Evolutionary conservation across 1,140 invertebrate genomes (phyloP).

Genomic region (Drosophila setifemur): DNA sequence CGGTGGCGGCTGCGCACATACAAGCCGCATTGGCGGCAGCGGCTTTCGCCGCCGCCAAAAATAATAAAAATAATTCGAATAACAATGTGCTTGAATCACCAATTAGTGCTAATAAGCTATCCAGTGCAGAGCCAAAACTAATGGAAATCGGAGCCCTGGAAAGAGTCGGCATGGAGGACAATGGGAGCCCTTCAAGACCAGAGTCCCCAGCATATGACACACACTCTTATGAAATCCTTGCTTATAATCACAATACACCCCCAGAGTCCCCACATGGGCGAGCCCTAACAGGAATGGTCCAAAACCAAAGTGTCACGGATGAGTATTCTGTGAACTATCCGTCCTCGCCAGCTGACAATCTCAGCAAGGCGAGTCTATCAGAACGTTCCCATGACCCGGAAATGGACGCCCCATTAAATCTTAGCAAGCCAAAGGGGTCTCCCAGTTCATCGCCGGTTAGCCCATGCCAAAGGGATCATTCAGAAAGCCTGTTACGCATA

Average conservation of each 20-base stretch:
- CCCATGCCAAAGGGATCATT: conserved; percentile 19
- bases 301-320: neutral
- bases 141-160: conserved; percentile 10
- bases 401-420: conserved; percentile 91
- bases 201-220: conserved; percentile 24
- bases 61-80: conserved; percentile 32
- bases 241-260: conserved; percentile 79
- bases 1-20: conserved; percentile 74
- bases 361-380: conserved; percentile 30
- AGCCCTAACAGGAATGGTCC: neutral
- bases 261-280: conserved; percentile 76
- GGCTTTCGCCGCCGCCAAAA: conserved; percentile 58
- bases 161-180: conserved; percentile 3
- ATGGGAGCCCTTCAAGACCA: conserved; percentile 11
- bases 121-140: neutral
- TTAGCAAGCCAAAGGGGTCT: conserved; percentile 91
- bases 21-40: conserved; percentile 76
- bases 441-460: conserved; percentile 64
- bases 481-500: conserved; percentile 45
- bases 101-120: neutral
- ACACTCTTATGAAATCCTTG: conserved; percentile 1
- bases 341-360: conserved; percentile 48
- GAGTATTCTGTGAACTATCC: conserved; percentile 28
- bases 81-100: conserved; percentile 23
- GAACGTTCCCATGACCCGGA: conserved; percentile 71